Evolutionary conservation across 2,888 invertebrate genomes (phyloP), one percentile per base, ranked within the genome.

Genomic region (Eulithis testata): DNA sequence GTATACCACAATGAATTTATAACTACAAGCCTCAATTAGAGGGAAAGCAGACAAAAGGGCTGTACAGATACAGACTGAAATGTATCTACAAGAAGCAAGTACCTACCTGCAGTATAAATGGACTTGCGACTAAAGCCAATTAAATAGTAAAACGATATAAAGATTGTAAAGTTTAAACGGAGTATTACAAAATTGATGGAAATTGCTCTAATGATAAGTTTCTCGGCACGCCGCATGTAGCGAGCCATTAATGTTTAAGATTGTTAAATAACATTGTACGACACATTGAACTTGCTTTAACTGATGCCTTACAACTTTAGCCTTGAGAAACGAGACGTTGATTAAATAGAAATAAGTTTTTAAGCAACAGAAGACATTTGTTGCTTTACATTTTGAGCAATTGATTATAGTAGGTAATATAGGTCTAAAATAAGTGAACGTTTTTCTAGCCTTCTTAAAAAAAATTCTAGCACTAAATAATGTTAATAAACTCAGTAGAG

Each of bases 11-110:
- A 87, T 88, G 85, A 89, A 88, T 89, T 88, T 89, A 90, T 87
- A 86, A 86, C 85, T 86, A 89, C 89, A 87, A 86, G 86, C 76
- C 76, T 84, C 89, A 91, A 93, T 91, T 91, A 92, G 86, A 86
- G 91, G 83, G 91, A 91, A 91, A 91, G 90, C 80, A 83, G 74
- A 89, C 86, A 86, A 87, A 85, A 85, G 85, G 82, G 73, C 78
- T 77, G 63, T 76, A 66, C 62, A 51, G 60, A 58, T 76, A 66
- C 62, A 51, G 60, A 58, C 31, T 63, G 11, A 27, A 40, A 45
- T 62, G 44, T 71, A 75, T 71, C 69, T 73, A 72, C 31, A 21
- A 43, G 52, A 37, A 37, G 21, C 21, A 49, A 51, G 47, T 64
- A 64, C 49, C 71, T 70, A 74, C 49, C 71, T 70, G 74, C 73